These are phyloP conservation scores for Syngnathus scovelli DNA, from an alignment of 2,113 vertebrate genomes.

Conservation along the genomic window DNA sequence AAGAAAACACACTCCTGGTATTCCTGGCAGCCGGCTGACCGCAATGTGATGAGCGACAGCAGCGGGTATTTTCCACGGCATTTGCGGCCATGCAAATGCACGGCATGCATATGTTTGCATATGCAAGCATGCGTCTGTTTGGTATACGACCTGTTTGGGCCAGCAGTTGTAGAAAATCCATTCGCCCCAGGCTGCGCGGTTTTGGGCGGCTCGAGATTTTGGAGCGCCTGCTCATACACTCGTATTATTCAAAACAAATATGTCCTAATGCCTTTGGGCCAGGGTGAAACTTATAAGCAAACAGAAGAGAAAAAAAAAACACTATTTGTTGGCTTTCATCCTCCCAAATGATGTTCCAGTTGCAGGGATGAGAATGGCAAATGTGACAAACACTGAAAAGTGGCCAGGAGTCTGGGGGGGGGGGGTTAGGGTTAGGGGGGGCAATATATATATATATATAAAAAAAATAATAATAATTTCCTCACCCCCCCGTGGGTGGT, in stretches of 20 bases:
- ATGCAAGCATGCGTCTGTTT: constrained; percentile 25
- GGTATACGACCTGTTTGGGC: constrained; percentile 12
- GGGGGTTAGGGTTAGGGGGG: no score
- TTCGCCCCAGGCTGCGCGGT: constrained; percentile 58
- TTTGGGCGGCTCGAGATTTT: constrained; percentile 49
- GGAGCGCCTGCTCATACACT: constrained; percentile 24
- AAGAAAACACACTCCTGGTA: no score
- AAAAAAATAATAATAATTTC: no score
- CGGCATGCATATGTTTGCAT: constrained; percentile 32
- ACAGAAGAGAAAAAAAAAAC: neutral
- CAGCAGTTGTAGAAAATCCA: constrained; percentile 49
- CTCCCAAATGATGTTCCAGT: neutral
- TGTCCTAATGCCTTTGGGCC: neutral
- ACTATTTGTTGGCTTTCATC: neutral
- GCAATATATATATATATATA: no score
- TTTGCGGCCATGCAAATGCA: constrained; percentile 35
- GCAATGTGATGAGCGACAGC: constrained; percentile 24
- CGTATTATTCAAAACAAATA: neutral
- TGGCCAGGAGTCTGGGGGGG: no score
- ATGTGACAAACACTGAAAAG: no score
- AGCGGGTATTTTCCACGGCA: no score
- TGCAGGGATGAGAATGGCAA: no score
- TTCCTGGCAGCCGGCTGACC: neutral
- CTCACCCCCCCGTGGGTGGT: no score
- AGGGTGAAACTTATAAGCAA: neutral